Percentiles rank a stretch among this genome's conserved stretches.
phyloP scores from a whole-genome alignment of 2,888 invertebrate genomes.

The Sphaerophoria taeniata region DNA sequence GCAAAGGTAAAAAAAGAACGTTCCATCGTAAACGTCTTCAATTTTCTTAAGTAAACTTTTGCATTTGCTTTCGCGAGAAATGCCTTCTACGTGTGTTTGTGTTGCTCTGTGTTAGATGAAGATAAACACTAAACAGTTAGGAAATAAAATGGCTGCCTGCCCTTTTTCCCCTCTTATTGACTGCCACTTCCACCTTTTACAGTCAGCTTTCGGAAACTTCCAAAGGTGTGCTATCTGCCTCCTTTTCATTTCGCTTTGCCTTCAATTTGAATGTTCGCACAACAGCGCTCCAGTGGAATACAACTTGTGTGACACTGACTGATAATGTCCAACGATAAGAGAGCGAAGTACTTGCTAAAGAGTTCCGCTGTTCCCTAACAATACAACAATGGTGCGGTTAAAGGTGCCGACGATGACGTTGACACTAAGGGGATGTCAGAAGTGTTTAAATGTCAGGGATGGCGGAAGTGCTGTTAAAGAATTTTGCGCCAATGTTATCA shows the following conservation, averaged over 20 bases:
- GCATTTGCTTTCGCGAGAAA: slow-evolving; percentile 35
- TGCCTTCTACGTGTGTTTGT: slow-evolving; percentile 22
- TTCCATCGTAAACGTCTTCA: slow-evolving; percentile 43
- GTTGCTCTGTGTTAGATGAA: not conserved
- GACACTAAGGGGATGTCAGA: not conserved
- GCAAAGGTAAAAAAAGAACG: not conserved
- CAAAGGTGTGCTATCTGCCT: slow-evolving; percentile 19
- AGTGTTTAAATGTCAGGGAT: not conserved
- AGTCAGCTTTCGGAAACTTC: not conserved
- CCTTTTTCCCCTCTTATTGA: not conserved
- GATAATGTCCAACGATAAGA: slow-evolving; percentile 63
- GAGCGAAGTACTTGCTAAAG: slow-evolving; percentile 18
- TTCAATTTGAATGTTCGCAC: not conserved
- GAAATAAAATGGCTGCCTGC: not conserved
- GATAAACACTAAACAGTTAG: slow-evolving; percentile 31
- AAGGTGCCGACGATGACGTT: not conserved
- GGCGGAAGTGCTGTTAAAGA: not conserved
- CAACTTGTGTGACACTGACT: slow-evolving; percentile 59
- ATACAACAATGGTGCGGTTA: slow-evolving; percentile 9
- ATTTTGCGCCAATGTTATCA: not conserved
- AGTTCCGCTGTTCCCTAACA: slow-evolving; percentile 21
- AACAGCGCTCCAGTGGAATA: not conserved
- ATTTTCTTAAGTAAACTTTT: slow-evolving; percentile 69
- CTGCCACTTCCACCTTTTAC: not conserved
- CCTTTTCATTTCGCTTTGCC: not conserved